Percentiles rank a stretch among this genome's conserved stretches.
phyloP scores from a whole-genome alignment of 1,140 invertebrate genomes.

The Mycetomoellerius zeteki region DNA sequence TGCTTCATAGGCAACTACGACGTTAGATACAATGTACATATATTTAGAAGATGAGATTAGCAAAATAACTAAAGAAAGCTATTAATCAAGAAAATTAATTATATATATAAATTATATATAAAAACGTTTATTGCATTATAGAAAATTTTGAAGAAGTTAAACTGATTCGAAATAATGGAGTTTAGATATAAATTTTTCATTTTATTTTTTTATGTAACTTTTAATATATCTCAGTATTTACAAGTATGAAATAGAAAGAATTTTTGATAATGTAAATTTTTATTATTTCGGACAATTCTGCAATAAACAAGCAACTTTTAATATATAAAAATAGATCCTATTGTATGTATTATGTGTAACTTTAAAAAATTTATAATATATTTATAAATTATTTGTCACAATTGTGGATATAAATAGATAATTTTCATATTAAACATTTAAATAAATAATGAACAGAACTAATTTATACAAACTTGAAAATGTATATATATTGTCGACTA shows the following conservation, averaged over 20 bases:
- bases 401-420: background rate
- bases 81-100: conserved; percentile 4
- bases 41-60: background rate
- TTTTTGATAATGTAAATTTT: conserved; percentile 16
- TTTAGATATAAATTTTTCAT: background rate
- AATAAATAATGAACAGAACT: background rate
- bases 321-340: background rate
- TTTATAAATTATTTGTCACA: conserved; percentile 10
- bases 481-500: conserved; percentile 34
- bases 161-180: background rate
- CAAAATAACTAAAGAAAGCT: background rate
- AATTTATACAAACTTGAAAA: conserved; percentile 29
- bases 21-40: background rate
- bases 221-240: background rate
- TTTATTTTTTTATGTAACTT: background rate
- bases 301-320: background rate
- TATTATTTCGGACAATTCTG: background rate
- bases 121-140: background rate
- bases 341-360: background rate
- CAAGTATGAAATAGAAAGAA: no score
- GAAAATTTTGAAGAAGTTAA: background rate
- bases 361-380: background rate
- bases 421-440: background rate
- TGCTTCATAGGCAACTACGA: conserved; percentile 58
- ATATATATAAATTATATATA: background rate